Evolutionary conservation across 1,140 invertebrate genomes (phyloP), one percentile per base, ranked within the genome.

Genomic region (Dinoponera quadriceps): DNA sequence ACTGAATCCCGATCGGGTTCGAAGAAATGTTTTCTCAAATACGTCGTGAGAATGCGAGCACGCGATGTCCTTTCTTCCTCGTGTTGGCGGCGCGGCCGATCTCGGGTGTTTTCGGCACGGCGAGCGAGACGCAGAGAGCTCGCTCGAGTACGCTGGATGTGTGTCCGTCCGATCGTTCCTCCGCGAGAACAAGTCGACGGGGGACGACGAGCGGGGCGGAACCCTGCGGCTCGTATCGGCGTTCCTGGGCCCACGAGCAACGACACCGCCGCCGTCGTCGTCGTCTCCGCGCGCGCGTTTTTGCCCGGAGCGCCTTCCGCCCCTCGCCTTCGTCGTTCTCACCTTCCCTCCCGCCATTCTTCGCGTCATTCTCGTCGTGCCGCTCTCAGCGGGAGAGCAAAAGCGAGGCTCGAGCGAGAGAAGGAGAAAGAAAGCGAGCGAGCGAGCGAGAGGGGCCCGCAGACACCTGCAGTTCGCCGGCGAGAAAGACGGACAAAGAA

Each of bases 181-280:
- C 3, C 38, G 38, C 63, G 75, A 49, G 16, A 69, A 69, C 62
- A 62, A 75, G 25, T 29, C 25, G 18, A 22, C 20, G 54, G 51
- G 75, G 60, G 72, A 84, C 63, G 73, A 75, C 75, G 78, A 62
- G 38, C 55, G 38, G 22, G 54, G 1, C n/a, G 49, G 82, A 59
- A 25, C 9, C 22, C 54, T 27, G 29, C 18, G 27, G 77, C 22
- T 83, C 83, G 75, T 71, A 63, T 84, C 85, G 60, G 83, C 83
- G 86, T 88, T 85, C 83, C 55, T 77, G 66, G 80, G 72, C 85
- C 87, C 78, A 88, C 86, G 86, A 88, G 83, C 83, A 83, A 88
- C 87, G 86, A 88, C 87, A 88, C 78, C 75, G 59, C 75, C 62
- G 22, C 22, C 86, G 86, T 86, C 86, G 78, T 65, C 74, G 82